phyloP scores from a whole-genome alignment of 2,113 vertebrate genomes.

The Pitta sordida region DNA sequence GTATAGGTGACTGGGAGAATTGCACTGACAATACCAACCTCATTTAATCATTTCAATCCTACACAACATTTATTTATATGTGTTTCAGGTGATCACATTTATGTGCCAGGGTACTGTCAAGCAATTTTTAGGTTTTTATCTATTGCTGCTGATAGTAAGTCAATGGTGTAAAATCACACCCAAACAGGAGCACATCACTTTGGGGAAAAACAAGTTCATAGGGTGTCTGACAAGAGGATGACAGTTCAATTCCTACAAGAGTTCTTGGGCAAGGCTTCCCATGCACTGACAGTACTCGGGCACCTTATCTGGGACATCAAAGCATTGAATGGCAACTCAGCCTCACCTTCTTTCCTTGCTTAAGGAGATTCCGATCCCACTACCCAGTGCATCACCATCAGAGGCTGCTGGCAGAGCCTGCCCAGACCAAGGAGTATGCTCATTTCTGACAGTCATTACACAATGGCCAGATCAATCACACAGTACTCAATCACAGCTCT shows the following conservation, averaged over 20 bases:
- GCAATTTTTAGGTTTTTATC: neutral
- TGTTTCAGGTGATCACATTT: neutral
- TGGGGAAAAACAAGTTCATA: neutral
- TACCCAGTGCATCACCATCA: neutral
- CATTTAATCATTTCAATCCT: neutral
- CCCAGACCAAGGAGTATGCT: too few species aligned
- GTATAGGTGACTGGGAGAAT: neutral
- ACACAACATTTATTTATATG: neutral
- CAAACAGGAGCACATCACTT: neutral
- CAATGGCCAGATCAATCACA: neutral
- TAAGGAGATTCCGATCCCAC: neutral
- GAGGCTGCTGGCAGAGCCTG: neutral
- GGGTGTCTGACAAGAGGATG: neutral
- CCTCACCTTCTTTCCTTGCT: neutral
- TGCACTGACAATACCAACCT: neutral
- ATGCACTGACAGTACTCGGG: neutral
- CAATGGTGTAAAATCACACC: neutral
- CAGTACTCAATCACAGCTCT: neutral
- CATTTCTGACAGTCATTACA: neutral
- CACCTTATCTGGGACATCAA: neutral
- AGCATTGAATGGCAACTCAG: neutral
- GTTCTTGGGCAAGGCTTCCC: neutral
- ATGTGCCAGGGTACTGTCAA: neutral
- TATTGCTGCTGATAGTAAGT: neutral
- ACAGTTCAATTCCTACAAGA: neutral